Percentiles rank a stretch among this genome's conserved stretches.
These are phyloP conservation scores for Drosophila putrida DNA, from an alignment of 2,888 invertebrate species.

Conservation along the genomic window DNA sequence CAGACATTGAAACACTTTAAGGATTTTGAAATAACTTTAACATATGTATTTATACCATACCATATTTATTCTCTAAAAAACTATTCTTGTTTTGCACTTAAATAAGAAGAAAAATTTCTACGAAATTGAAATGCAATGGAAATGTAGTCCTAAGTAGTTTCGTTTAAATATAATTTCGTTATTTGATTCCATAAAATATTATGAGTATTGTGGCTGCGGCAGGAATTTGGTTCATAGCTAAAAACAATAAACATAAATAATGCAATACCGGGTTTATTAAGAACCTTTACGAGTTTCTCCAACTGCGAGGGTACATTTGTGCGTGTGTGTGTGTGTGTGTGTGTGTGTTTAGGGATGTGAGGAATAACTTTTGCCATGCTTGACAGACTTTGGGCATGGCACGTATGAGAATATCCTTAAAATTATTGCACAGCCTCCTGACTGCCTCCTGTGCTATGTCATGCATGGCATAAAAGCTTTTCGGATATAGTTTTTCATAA, in stretches of 20 bases:
- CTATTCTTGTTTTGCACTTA: background rate
- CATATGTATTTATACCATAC: background rate
- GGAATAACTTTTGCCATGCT: slow-evolving; percentile 32
- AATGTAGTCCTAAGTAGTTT: slow-evolving; percentile 4
- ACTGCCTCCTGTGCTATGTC: background rate
- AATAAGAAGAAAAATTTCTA: background rate
- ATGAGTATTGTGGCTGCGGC: background rate
- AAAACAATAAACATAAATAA: slow-evolving; percentile 30
- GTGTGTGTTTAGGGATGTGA: slow-evolving; percentile 1
- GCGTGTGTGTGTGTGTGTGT: background rate
- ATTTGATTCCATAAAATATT: background rate
- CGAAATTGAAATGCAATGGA: background rate
- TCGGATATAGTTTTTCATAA: slow-evolving; percentile 43
- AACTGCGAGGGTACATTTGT: slow-evolving; percentile 3
- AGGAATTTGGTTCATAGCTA: slow-evolving; percentile 5
- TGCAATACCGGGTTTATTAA: slow-evolving; percentile 35
- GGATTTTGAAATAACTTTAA: background rate
- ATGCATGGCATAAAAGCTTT: slow-evolving; percentile 22
- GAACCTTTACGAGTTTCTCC: slow-evolving; percentile 31
- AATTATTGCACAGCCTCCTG: slow-evolving; percentile 38
- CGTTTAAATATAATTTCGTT: slow-evolving; percentile 6
- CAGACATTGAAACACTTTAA: background rate
- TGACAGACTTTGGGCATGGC: slow-evolving; percentile 17
- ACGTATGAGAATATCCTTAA: slow-evolving; percentile 32
- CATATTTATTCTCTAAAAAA: background rate